phyloP scores from a whole-genome alignment of 2,113 vertebrate species.

The Erinaceus europaeus region DNA sequence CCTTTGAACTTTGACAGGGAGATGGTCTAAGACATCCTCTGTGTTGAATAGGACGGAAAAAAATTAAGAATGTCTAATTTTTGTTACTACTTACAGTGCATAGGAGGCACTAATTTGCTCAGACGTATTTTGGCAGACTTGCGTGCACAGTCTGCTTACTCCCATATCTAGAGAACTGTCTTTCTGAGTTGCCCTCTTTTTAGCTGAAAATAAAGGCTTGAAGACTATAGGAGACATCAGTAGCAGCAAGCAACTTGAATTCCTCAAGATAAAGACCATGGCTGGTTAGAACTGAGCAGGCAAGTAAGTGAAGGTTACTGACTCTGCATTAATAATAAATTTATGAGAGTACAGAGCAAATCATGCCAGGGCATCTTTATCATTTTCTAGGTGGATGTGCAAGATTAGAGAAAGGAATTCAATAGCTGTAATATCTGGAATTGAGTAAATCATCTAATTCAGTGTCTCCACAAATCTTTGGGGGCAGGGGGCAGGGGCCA shows the following conservation, averaged over 20 bases:
- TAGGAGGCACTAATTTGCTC: conserved; percentile 46
- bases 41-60: conserved; percentile 1
- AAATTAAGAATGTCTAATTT: not conserved
- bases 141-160: not conserved
- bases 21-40: not conserved
- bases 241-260: conserved; percentile 72
- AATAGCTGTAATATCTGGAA: conserved; percentile 75
- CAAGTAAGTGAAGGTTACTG: conserved; percentile 59
- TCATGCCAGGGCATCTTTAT: conserved; percentile 72
- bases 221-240: conserved; percentile 65
- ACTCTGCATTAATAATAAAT: conserved; percentile 67
- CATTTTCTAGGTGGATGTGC: conserved; percentile 68
- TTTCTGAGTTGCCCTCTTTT: conserved; percentile 41
- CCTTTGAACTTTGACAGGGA: not conserved
- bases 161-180: conserved; percentile 32
- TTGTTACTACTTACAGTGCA: not conserved
- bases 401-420: conserved; percentile 78
- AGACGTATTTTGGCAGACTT: conserved; percentile 55
- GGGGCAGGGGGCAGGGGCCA: not conserved
- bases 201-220: conserved; percentile 55
- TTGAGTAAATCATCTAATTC: conserved; percentile 78
- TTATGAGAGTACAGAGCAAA: conserved; percentile 56
- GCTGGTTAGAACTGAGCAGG: conserved; percentile 60
- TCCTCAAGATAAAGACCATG: conserved; percentile 69
- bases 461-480: conserved; percentile 73